Evolutionary conservation across 1,140 invertebrate species (phyloP).

Genomic region (Lethocerus indicus): DNA sequence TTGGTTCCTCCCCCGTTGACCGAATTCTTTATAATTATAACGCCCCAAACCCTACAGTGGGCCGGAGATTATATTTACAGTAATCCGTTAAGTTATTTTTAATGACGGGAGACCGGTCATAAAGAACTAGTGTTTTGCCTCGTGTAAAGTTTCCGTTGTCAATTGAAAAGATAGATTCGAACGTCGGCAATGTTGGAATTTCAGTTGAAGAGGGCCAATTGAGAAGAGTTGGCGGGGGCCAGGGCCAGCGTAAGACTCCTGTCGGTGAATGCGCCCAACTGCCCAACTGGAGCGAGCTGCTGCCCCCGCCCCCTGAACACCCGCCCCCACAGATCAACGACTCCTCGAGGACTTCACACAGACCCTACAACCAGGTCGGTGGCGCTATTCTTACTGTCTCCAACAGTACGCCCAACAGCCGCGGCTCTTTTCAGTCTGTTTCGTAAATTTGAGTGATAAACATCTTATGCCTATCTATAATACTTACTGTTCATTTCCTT

Average conservation of each 20-base stretch:
- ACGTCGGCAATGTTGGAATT: background rate
- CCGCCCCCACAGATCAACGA: slow-evolving; percentile 36
- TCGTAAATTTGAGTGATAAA: background rate
- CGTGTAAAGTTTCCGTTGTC: slow-evolving; percentile 10
- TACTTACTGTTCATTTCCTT: background rate
- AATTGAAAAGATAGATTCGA: slow-evolving; percentile 12
- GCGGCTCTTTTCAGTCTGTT: no score
- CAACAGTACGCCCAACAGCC: no score
- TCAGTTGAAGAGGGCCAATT: slow-evolving; percentile 8
- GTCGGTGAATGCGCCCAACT: slow-evolving; percentile 19
- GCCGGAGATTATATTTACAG: background rate
- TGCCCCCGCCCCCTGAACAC: slow-evolving; percentile 64
- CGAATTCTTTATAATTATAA: background rate
- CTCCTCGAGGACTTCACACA: background rate
- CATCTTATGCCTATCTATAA: background rate
- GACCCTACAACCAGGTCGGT: slow-evolving; percentile 9
- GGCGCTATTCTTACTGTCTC: no score
- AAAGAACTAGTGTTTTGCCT: background rate
- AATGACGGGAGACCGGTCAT: slow-evolving; percentile 10
- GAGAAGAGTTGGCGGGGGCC: slow-evolving; percentile 6
- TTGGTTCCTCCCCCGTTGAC: no score
- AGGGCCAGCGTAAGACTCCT: slow-evolving; percentile 5
- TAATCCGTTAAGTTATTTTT: background rate
- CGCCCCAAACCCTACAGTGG: background rate
- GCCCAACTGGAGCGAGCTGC: slow-evolving; percentile 58